Conservation (phyloP, 2,797 vertebrate species). For the Sebastes melanostomus region DNA sequence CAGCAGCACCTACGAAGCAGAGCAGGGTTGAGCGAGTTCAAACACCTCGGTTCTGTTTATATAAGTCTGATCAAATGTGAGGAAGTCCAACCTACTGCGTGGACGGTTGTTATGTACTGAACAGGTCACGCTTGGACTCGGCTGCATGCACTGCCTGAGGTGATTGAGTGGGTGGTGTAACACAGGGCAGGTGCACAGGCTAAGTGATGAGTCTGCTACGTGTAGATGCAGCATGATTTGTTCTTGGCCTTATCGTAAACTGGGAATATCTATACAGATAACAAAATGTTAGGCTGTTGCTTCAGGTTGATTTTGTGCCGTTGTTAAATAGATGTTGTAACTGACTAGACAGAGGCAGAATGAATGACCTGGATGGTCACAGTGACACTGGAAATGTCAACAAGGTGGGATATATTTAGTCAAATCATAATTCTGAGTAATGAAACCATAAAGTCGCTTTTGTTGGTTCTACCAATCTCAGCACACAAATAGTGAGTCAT, state of each 20-base stretch:
- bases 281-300: neutral
- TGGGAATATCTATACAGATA: slow-evolving; percentile 57
- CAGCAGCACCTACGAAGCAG: neutral
- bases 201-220: slow-evolving; percentile 66
- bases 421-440: slow-evolving; percentile 9
- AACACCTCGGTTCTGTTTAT: slow-evolving; percentile 56
- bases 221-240: slow-evolving; percentile 60
- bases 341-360: neutral
- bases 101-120: slow-evolving; percentile 73
- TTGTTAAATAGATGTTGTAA: slow-evolving; percentile 1
- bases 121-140: slow-evolving; percentile 70
- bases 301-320: slow-evolving; percentile 7
- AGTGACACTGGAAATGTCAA: slow-evolving; percentile 22
- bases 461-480: neutral
- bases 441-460: slow-evolving; percentile 34
- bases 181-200: slow-evolving; percentile 69
- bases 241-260: slow-evolving; percentile 29
- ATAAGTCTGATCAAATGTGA: slow-evolving; percentile 60
- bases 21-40: slow-evolving; percentile 35
- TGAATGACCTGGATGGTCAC: neutral
- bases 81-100: slow-evolving; percentile 49
- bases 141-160: slow-evolving; percentile 51
- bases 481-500: neutral
- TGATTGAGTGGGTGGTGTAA: slow-evolving; percentile 61
- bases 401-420: neutral